A percentile compares a stretch with the other conserved stretches of the same genome.
These are phyloP conservation scores for Shargacucullia verbasci DNA, from an alignment of 2,888 invertebrate species.

Conservation along the genomic window DNA sequence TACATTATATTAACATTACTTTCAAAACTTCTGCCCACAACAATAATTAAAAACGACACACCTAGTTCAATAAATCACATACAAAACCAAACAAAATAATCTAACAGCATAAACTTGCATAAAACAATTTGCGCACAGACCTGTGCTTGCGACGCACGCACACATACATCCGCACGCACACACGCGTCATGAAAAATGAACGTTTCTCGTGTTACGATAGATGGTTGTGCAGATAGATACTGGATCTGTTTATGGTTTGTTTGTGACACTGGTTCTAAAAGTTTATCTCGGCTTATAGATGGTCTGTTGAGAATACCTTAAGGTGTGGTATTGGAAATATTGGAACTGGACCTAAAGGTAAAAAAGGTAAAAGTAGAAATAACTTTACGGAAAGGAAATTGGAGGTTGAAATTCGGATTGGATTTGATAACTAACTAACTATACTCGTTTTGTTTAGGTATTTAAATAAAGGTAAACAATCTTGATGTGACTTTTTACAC, in stretches of 20 bases:
- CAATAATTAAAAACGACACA: slow-evolving; percentile 13
- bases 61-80: slow-evolving; percentile 24
- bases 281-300: slow-evolving; percentile 19
- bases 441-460: too few species aligned
- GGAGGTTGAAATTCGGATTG: too few species aligned
- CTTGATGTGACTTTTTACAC: too few species aligned
- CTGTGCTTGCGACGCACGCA: slow-evolving; percentile 45
- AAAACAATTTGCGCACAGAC: slow-evolving; percentile 46
- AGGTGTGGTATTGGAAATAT: neutral
- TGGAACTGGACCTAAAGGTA: too few species aligned
- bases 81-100: slow-evolving; percentile 24
- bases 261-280: slow-evolving; percentile 57
- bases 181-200: slow-evolving; percentile 57
- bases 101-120: slow-evolving; percentile 34
- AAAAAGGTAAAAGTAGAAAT: too few species aligned
- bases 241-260: slow-evolving; percentile 63
- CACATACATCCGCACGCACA: slow-evolving; percentile 29
- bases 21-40: neutral
- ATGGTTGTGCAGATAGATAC: slow-evolving; percentile 62
- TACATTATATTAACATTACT: too few species aligned
- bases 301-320: neutral
- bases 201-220: slow-evolving; percentile 69
- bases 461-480: too few species aligned
- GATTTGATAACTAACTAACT: too few species aligned
- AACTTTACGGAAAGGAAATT: too few species aligned